phyloP scores from a whole-genome alignment of 2,888 invertebrate genomes.

The Spatulosminthurus flaviceps region DNA sequence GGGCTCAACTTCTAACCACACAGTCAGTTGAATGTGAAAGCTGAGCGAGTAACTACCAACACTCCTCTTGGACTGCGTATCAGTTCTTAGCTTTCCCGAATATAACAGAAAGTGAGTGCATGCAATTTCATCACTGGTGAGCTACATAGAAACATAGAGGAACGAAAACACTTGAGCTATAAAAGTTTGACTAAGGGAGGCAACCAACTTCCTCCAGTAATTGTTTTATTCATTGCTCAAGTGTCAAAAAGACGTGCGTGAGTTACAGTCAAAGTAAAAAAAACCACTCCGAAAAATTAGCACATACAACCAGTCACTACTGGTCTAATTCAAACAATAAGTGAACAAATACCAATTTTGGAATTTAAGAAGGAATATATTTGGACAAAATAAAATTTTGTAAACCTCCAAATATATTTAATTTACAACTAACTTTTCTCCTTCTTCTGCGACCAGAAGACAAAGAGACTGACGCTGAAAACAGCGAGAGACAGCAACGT shows the following conservation, averaged over 20 bases:
- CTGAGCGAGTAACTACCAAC: background rate
- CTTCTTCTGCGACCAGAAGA: too few relatives aligned
- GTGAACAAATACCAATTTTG: background rate
- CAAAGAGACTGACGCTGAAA: too few relatives aligned
- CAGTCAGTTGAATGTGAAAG: constrained; percentile 13
- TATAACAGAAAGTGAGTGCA: too few relatives aligned
- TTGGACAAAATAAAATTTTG: too few relatives aligned
- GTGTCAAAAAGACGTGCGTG: background rate
- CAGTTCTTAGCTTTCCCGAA: background rate
- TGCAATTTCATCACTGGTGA: too few relatives aligned
- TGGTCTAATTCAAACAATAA: background rate
- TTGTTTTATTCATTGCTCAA: constrained; percentile 8
- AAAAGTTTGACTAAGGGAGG: background rate
- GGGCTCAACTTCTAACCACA: background rate
- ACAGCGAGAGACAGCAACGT: too few relatives aligned
- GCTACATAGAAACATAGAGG: background rate
- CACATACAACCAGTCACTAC: background rate
- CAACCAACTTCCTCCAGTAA: background rate
- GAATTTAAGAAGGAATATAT: too few relatives aligned
- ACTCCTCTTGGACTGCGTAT: background rate
- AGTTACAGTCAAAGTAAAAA: background rate
- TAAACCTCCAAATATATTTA: too few relatives aligned
- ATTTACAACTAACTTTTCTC: too few relatives aligned
- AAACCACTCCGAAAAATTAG: too few relatives aligned
- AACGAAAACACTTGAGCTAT: background rate